Evolutionary conservation across 2,797 vertebrate species (phyloP).

Genomic region (Coreius guichenoti): DNA sequence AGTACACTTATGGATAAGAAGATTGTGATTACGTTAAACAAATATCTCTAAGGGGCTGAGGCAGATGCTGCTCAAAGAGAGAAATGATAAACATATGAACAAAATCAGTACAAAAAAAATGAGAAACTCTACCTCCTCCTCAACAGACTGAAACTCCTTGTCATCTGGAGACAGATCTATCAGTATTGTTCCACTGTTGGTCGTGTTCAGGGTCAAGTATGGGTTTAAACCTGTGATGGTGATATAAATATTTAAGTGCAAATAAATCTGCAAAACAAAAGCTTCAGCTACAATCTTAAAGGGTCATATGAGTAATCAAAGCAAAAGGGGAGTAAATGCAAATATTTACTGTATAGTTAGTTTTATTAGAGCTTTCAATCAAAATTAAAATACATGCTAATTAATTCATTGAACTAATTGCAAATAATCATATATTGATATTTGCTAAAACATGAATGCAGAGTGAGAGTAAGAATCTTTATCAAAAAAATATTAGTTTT

Average conservation of each 20-base stretch:
- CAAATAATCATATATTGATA: background rate
- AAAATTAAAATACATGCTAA: background rate
- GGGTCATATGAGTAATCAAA: background rate
- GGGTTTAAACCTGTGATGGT: slow-evolving; percentile 88
- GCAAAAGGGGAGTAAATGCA: background rate
- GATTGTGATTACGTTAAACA: background rate
- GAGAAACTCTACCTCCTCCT: slow-evolving; percentile 86
- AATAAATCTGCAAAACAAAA: slow-evolving; percentile 7
- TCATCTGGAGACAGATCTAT: slow-evolving; percentile 93
- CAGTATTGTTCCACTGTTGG: slow-evolving; percentile 93
- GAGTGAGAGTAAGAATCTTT: background rate
- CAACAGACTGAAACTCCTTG: slow-evolving; percentile 96
- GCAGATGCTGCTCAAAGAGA: background rate
- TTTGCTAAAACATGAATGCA: background rate
- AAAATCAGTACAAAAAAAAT: background rate
- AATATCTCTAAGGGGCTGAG: background rate
- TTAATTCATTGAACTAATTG: background rate
- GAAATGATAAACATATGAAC: background rate
- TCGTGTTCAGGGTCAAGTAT: slow-evolving; percentile 96
- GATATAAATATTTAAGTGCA: background rate
- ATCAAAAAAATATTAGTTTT: background rate
- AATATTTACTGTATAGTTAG: background rate
- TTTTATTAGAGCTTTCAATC: background rate
- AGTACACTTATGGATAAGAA: background rate
- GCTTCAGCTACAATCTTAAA: slow-evolving; percentile 6